Conservation (phyloP, 1,140 invertebrate genomes). For the Cotesia typhae region DNA sequence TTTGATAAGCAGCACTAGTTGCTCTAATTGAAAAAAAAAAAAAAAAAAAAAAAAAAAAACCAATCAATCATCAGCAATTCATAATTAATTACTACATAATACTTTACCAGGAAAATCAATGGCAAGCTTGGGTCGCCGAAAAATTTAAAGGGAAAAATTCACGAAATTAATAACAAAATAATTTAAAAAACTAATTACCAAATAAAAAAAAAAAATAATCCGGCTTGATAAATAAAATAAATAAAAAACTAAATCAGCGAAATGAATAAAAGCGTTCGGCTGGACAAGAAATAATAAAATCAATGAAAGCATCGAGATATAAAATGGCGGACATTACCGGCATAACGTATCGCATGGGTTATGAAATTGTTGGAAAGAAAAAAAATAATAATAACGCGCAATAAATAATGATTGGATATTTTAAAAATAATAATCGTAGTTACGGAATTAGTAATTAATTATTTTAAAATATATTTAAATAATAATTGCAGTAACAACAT, state of each 20-base stretch:
- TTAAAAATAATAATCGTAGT: too few relatives aligned
- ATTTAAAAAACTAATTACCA: background rate
- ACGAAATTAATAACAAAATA: background rate
- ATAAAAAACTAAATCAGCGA: too few relatives aligned
- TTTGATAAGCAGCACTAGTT: conserved; percentile 78
- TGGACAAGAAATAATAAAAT: background rate
- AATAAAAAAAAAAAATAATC: background rate
- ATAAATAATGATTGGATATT: background rate
- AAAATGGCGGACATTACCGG: conserved; percentile 10
- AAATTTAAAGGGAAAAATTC: too few relatives aligned
- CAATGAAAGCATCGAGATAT: background rate
- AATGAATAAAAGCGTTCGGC: too few relatives aligned
- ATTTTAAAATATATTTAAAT: conserved; percentile 41
- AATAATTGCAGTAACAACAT: conserved; percentile 51
- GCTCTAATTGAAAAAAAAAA: conserved; percentile 54
- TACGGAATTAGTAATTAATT: conserved; percentile 34
- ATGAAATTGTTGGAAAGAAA: background rate
- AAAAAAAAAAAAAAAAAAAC: conserved; percentile 30
- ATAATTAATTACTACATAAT: background rate
- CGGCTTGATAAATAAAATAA: too few relatives aligned
- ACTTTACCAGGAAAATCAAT: background rate
- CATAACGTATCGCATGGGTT: conserved; percentile 12
- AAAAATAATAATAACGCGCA: background rate
- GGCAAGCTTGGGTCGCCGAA: background rate
- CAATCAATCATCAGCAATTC: background rate